These are phyloP conservation scores for Hirtodrosophila cameraria DNA, from an alignment of 2,888 invertebrate species.

Conservation along the genomic window DNA sequence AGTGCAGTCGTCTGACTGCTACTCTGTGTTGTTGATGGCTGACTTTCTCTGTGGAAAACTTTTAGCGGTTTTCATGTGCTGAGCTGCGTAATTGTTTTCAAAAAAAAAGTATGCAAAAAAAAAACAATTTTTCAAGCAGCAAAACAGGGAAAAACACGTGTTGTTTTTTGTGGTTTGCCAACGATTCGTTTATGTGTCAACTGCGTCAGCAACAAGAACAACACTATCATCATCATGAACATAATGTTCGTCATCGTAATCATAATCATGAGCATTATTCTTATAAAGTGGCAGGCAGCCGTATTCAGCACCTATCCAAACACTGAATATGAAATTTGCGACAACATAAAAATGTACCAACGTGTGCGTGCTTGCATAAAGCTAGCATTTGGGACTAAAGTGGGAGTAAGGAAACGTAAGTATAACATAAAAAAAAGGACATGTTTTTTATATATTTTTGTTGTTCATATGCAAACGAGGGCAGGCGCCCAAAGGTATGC, in stretches of 20 bases:
- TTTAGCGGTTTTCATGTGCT: constrained; percentile 20
- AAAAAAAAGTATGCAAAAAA: constrained; percentile 51
- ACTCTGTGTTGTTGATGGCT: constrained; percentile 1
- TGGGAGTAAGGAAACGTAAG: background rate
- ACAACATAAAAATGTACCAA: constrained; percentile 15
- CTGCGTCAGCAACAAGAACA: constrained; percentile 5
- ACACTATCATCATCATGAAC: background rate
- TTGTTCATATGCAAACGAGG: constrained; percentile 60
- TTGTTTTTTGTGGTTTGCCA: constrained; percentile 44
- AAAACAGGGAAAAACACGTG: constrained; percentile 36
- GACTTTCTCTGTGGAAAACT: constrained; percentile 10
- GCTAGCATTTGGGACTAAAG: constrained; percentile 7
- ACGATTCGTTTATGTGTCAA: constrained; percentile 39
- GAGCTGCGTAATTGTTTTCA: constrained; percentile 59
- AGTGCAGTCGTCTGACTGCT: constrained; percentile 1
- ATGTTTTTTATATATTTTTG: constrained; percentile 4
- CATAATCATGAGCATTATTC: background rate
- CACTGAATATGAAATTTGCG: constrained; percentile 62
- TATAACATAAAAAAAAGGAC: no score
- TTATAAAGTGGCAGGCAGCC: constrained; percentile 15
- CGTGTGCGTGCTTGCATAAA: constrained; percentile 41
- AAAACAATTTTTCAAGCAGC: constrained; percentile 27
- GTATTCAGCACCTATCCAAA: constrained; percentile 32
- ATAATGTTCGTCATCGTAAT: constrained; percentile 8
- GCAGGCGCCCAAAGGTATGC: constrained; percentile 73